phyloP scores from a whole-genome alignment of 2,113 vertebrate species.

The Formicarius rufipectus region DNA sequence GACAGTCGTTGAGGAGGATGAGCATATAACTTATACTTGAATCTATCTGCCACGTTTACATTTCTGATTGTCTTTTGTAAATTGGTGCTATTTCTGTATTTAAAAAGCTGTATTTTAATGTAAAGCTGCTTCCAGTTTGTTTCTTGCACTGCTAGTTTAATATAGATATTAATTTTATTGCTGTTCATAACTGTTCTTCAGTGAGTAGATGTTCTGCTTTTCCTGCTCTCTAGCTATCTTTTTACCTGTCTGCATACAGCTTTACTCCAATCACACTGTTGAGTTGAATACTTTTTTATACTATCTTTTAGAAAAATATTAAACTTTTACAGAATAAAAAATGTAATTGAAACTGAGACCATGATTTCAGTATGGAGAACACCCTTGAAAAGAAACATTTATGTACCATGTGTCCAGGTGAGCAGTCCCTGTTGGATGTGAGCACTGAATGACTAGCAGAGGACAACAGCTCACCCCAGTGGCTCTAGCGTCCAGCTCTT shows the following conservation, averaged over 20 bases:
- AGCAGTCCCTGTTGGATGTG: neutral
- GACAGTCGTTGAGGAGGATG: constrained; percentile 56
- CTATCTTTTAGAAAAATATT: constrained; percentile 65
- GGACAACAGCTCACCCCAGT: accelerated
- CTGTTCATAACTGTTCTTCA: constrained; percentile 57
- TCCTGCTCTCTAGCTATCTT: constrained; percentile 26
- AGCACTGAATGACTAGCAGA: neutral
- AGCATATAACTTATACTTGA: constrained; percentile 81
- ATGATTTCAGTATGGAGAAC: neutral
- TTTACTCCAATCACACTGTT: constrained; percentile 58
- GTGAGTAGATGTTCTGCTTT: constrained; percentile 35
- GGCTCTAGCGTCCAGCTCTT: accelerated
- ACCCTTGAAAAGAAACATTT: neutral
- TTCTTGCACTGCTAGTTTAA: constrained; percentile 81
- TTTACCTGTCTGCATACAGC: constrained; percentile 41
- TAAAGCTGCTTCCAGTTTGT: constrained; percentile 79
- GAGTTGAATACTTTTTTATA: constrained; percentile 35
- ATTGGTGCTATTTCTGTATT: constrained; percentile 81
- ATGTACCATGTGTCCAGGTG: accelerated
- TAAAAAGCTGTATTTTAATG: constrained; percentile 72
- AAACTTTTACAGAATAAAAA: constrained; percentile 68
- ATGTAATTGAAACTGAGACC: neutral
- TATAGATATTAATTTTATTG: constrained; percentile 73
- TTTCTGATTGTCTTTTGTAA: constrained; percentile 75
- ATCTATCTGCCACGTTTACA: constrained; percentile 81